These are phyloP conservation scores for Lysandra coridon DNA, from an alignment of 2,888 invertebrate species.

Conservation along the genomic window DNA sequence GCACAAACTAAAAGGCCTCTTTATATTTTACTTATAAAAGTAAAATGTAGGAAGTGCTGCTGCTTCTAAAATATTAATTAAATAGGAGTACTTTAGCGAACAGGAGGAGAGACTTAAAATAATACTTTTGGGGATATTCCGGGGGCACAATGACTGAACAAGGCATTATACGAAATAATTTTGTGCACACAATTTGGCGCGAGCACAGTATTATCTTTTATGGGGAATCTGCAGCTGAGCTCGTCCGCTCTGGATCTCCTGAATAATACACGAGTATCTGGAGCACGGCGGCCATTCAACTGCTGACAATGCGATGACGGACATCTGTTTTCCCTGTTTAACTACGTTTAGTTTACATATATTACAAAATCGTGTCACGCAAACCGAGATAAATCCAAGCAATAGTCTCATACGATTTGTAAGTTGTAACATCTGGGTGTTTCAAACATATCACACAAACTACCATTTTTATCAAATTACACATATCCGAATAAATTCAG, in stretches of 20 bases:
- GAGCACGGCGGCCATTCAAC: slow-evolving; percentile 22
- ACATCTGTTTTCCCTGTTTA: neutral
- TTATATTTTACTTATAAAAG: neutral
- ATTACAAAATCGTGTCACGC: slow-evolving; percentile 9
- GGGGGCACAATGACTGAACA: neutral
- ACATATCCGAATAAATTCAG: neutral
- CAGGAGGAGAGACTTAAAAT: neutral
- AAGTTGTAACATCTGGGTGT: neutral
- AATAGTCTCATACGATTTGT: neutral
- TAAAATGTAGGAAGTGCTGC: neutral
- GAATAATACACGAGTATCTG: slow-evolving; percentile 15
- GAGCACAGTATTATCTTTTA: slow-evolving; percentile 13
- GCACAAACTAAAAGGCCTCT: slow-evolving; percentile 2
- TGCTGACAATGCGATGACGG: slow-evolving; percentile 16
- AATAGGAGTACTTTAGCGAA: neutral
- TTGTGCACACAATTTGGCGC: slow-evolving; percentile 4
- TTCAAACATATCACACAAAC: neutral
- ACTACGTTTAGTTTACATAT: slow-evolving; percentile 11
- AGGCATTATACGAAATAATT: slow-evolving; percentile 1
- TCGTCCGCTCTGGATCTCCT: slow-evolving; percentile 9
- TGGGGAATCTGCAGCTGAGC: slow-evolving; percentile 12
- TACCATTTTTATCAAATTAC: neutral
- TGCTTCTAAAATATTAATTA: neutral
- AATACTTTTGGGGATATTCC: neutral
- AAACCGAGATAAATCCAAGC: neutral